Conservation (phyloP, 2,888 invertebrate species). For the Cantharis rufa region DNA sequence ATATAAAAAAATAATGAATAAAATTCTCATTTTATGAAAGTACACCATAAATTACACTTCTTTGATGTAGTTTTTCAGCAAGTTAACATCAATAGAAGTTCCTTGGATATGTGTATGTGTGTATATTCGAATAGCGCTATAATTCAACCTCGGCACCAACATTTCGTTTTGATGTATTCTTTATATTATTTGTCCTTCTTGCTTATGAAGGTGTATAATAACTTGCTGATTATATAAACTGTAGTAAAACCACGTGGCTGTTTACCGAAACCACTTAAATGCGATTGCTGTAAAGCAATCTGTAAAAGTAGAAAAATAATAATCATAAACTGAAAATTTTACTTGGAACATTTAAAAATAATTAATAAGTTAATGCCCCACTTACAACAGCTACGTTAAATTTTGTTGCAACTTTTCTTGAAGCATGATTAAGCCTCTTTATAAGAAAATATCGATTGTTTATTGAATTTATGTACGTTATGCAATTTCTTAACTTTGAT, state of each 20-base stretch:
- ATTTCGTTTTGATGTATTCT: constrained; percentile 21
- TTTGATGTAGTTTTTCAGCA: constrained; percentile 25
- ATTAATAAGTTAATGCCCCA: background rate
- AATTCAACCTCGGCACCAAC: constrained; percentile 15
- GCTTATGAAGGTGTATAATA: constrained; percentile 11
- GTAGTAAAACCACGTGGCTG: background rate
- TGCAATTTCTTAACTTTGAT: no score
- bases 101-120: constrained; percentile 23
- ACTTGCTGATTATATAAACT: constrained; percentile 15
- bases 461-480: no score
- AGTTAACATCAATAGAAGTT: constrained; percentile 26
- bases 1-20: constrained; percentile 13
- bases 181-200: constrained; percentile 15
- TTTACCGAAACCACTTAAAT: background rate
- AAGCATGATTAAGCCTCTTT: background rate
- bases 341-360: background rate
- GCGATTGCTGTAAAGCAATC: background rate
- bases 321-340: background rate
- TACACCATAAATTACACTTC: constrained; percentile 30
- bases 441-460: background rate
- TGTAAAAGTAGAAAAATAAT: background rate
- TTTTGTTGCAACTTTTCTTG: background rate
- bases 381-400: background rate
- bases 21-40: constrained; percentile 23
- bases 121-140: constrained; percentile 19